These are phyloP conservation scores for Pachyuromys duprasi DNA, from an alignment of 2,797 vertebrate genomes.

Conservation along the genomic window DNA sequence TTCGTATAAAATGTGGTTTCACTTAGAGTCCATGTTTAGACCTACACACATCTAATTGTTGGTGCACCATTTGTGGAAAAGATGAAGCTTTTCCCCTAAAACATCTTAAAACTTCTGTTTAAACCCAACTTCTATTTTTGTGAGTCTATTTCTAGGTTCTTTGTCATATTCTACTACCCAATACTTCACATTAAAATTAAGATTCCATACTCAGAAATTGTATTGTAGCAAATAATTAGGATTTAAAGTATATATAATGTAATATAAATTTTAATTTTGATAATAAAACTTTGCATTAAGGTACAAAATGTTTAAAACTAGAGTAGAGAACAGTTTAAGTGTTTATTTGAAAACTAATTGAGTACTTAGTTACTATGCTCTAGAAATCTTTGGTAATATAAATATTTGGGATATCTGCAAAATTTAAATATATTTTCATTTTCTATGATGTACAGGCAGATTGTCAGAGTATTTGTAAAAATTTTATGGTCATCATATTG, in stretches of 20 bases:
- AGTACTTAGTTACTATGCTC: background rate
- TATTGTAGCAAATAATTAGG: background rate
- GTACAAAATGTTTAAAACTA: background rate
- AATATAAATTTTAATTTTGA: conserved; percentile 9
- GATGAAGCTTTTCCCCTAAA: background rate
- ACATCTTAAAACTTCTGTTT: background rate
- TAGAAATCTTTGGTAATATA: conserved; percentile 12
- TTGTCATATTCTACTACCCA: background rate
- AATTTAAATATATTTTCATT: background rate
- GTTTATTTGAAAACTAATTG: conserved; percentile 26
- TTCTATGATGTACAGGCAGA: background rate
- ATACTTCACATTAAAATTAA: conserved; percentile 17
- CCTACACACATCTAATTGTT: background rate
- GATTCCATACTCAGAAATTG: background rate
- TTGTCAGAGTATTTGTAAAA: background rate
- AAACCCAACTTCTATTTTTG: conserved; percentile 15
- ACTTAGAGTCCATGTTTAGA: conserved; percentile 20
- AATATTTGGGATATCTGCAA: background rate
- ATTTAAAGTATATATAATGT: background rate
- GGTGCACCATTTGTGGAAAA: background rate
- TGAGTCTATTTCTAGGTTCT: conserved; percentile 27
- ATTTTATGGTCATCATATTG: background rate
- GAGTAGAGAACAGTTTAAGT: background rate
- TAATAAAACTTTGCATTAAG: background rate
- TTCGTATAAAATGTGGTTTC: background rate